Base-by-base conservation (phyloP, 2,113 vertebrate genomes). In the Theristicus caerulescens region DNA sequence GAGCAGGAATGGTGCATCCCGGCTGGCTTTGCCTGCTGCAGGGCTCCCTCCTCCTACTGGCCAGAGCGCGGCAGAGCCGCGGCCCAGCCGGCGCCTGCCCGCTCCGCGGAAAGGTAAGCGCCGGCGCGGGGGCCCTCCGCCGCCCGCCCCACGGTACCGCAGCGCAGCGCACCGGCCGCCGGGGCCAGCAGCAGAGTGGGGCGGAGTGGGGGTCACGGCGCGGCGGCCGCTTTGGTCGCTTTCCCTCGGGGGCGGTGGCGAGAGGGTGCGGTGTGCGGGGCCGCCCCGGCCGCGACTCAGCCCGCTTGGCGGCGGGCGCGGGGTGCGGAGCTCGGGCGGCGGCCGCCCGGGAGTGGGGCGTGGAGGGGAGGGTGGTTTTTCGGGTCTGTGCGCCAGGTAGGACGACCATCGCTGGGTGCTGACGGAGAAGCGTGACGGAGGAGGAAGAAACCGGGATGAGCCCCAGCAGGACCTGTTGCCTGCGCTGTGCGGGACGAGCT, bases 81-180 rank as follows among this genome's bases (percentile, higher is more conserved):
- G 54, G 21, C 11, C 32, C 69, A 21, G 31, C 64, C 11, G 26
- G n/a, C 4, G 7, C 51, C 46, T 87, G 82, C 49, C 12, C 54
- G 47, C 82, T 82, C 59, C 86, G 27, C n/a, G 49, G 77, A 34
- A 91, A 94, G 89, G 97, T 97, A 94, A 95, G 83, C 17, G 18
- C 20, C 5, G 27, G 13, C 10, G 14, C 25, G 18, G 52, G 10
- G 29, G 13, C 26, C 13, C 9, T 15, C 40, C 16, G 49, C 22
- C 12, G 17, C 38, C 26, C 3, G 7, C 42, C 4, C 15, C 21
- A 7, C 6, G 16, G 34, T 25, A 9, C 15, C 24, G 47, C n/a
- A 59, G 40, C 40, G 40, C 40, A 40, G 40, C 18, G 18, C 13
- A 11, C 29, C 14, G 27, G n/a, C 19, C 2, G 13, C 29, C 25